Conservation (phyloP, 1,140 invertebrate species). For the Aphaenogaster ashmeadi region DNA sequence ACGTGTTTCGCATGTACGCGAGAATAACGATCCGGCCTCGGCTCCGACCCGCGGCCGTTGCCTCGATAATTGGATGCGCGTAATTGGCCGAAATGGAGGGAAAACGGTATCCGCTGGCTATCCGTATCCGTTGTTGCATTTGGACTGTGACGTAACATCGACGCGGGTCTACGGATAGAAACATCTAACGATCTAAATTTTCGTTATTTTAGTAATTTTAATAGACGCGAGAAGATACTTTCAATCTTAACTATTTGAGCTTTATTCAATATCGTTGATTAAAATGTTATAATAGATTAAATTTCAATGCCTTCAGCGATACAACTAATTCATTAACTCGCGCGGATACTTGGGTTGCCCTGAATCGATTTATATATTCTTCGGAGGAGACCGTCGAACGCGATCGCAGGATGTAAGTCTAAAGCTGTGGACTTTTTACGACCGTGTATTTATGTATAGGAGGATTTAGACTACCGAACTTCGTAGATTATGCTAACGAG, state of each 20-base stretch:
- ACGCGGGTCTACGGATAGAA: background rate
- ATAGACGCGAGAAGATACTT: background rate
- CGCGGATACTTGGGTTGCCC: background rate
- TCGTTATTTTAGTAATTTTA: background rate
- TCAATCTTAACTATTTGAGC: background rate
- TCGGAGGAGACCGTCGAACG: background rate
- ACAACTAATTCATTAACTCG: slow-evolving; percentile 10
- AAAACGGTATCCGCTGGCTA: slow-evolving; percentile 59
- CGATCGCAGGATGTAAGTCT: background rate
- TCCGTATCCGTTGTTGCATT: slow-evolving; percentile 51
- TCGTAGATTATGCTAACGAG: slow-evolving; percentile 76
- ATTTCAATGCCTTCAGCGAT: background rate
- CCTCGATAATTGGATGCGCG: slow-evolving; percentile 78
- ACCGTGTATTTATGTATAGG: slow-evolving; percentile 60
- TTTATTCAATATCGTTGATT: background rate
- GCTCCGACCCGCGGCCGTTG: slow-evolving; percentile 45
- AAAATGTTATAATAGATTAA: background rate
- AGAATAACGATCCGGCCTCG: slow-evolving; percentile 70
- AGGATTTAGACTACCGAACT: slow-evolving; percentile 59
- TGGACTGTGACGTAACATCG: slow-evolving; percentile 25
- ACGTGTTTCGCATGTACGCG: slow-evolving; percentile 74
- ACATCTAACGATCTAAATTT: slow-evolving; percentile 2
- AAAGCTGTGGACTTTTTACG: slow-evolving; percentile 35
- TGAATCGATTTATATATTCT: background rate
- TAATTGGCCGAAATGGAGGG: slow-evolving; percentile 77